Evolutionary conservation across 2,113 vertebrate species (phyloP).

Genomic region (Pseudorasbora parva): DNA sequence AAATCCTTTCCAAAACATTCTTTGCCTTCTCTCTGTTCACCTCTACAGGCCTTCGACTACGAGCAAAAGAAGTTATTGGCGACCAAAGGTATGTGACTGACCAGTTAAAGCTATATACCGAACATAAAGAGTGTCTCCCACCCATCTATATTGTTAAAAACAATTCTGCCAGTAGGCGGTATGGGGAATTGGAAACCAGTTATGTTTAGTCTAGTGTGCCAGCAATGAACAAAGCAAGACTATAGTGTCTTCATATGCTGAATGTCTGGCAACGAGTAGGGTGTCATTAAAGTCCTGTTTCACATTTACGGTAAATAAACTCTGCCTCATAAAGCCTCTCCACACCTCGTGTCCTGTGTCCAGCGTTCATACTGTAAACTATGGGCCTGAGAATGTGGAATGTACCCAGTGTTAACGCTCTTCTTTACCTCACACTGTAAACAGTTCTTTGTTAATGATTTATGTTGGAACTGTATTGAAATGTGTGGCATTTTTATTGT

Average conservation of each 20-base stretch:
- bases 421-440: neutral
- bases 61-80: conserved; percentile 98
- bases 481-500: neutral
- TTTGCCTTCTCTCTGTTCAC: conserved; percentile 37
- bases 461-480: conserved; percentile 9
- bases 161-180: conserved; percentile 24
- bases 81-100: conserved; percentile 90
- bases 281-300: conserved; percentile 49
- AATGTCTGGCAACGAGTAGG: conserved; percentile 26
- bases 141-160: conserved; percentile 36
- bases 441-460: neutral
- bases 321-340: conserved; percentile 18
- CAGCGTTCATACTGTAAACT: conserved; percentile 28
- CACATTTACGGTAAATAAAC: conserved; percentile 45
- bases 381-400: conserved; percentile 27
- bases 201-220: conserved; percentile 49
- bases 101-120: conserved; percentile 13
- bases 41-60: conserved; percentile 93
- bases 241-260: conserved; percentile 32
- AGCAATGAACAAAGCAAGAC: conserved; percentile 38
- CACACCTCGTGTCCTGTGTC: neutral
- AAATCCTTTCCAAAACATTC: conserved; percentile 26
- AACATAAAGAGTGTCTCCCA: conserved; percentile 1
- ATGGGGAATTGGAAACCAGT: conserved; percentile 24
- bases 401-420: neutral